Evolutionary conservation across 2,797 vertebrate species (phyloP).

Genomic region (Pseudocheirus occidentalis): DNA sequence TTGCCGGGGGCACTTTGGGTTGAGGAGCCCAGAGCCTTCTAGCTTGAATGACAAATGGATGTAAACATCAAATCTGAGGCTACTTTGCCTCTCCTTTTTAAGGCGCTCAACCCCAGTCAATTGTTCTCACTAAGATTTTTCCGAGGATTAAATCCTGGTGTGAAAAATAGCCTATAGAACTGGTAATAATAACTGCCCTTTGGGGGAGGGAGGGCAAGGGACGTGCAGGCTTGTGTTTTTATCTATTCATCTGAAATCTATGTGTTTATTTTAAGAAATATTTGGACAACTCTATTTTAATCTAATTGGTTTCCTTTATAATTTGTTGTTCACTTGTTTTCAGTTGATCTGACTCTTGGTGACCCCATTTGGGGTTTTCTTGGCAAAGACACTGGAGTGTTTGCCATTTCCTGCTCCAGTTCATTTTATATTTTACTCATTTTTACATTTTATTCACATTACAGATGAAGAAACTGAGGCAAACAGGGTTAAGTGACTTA

Average conservation of each 20-base stretch:
- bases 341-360: not conserved
- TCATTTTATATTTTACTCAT: not conserved
- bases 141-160: not conserved
- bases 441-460: not conserved
- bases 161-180: constrained; percentile 15
- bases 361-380: not conserved
- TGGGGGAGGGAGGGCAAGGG: not conserved
- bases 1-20: constrained; percentile 6
- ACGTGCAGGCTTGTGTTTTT: not conserved
- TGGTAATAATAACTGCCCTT: not conserved
- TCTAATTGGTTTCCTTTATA: not conserved
- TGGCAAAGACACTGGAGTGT: not conserved
- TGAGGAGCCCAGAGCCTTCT: constrained; percentile 4
- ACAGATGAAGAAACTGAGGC: not conserved
- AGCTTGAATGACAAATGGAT: constrained; percentile 23
- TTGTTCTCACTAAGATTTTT: constrained; percentile 23
- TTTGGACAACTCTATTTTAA: not conserved
- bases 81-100: constrained; percentile 11
- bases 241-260: not conserved
- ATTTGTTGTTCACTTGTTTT: not conserved
- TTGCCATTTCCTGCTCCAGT: not conserved
- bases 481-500: not conserved
- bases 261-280: not conserved
- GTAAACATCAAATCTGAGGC: constrained; percentile 19
- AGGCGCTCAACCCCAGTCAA: constrained; percentile 6